phyloP scores from a whole-genome alignment of 2,113 vertebrate genomes.

The Jaculus jaculus region DNA sequence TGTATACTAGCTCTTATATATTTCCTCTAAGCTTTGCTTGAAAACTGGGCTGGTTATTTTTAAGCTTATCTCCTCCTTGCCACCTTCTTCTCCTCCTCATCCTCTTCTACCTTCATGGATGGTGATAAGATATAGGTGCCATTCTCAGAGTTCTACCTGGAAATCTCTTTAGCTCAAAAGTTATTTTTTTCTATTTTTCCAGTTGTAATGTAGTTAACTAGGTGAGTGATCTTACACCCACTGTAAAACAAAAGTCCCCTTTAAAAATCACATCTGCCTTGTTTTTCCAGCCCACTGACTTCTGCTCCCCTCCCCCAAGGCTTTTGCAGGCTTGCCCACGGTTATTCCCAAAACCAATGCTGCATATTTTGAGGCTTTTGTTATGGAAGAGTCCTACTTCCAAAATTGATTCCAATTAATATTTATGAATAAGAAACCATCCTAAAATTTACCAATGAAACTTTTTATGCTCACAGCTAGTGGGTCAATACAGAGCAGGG shows the following conservation, averaged over 20 bases:
- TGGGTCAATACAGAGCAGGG: not conserved
- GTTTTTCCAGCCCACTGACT: not conserved
- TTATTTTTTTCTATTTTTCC: slow-evolving; percentile 4
- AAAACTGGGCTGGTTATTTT: slow-evolving; percentile 21
- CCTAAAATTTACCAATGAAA: slow-evolving; percentile 10
- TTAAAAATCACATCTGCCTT: not conserved
- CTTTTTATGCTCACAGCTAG: not conserved
- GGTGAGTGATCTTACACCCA: not conserved
- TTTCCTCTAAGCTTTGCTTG: slow-evolving; percentile 43
- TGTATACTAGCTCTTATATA: not conserved
- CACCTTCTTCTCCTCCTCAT: not conserved
- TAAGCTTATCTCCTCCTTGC: not conserved
- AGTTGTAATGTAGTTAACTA: not conserved
- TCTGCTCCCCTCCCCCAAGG: not conserved
- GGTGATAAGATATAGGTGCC: not conserved
- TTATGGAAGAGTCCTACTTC: not conserved
- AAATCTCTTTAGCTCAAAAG: slow-evolving; percentile 7
- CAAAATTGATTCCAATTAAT: not conserved
- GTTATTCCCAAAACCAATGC: not conserved
- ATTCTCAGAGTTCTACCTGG: not conserved
- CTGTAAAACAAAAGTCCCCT: not conserved
- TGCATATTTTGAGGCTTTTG: not conserved
- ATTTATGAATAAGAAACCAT: not conserved
- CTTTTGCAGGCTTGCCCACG: not conserved
- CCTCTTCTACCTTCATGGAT: not conserved